Base-by-base conservation (phyloP, 2,797 vertebrate species). In the Gymnodraco acuticeps region DNA sequence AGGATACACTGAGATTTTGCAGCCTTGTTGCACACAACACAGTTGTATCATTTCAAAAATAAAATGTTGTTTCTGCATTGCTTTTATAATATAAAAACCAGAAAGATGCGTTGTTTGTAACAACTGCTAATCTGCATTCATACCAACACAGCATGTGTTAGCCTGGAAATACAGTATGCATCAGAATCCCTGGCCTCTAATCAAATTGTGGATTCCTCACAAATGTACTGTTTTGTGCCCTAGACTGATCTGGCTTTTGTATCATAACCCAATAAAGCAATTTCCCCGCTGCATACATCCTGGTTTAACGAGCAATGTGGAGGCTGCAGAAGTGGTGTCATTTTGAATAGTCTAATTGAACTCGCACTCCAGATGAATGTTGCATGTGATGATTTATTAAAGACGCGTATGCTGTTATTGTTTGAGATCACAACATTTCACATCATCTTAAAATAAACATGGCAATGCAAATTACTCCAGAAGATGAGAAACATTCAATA, bases 401-500 rank as follows among this genome's bases (percentile, higher is more conserved):
- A 66, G 43, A 72, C 31, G 46, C 60, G 23, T 1, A n/a, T 17
- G 41, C 66, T 62, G 38, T 48, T 60, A 14, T 53, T 54, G 50
- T 67, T 33, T 33, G 10, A 65, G 10, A 73, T 56, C 38, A 48
- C 51, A 51, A 47, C 31, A 42, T 54, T 72, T 56, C 45, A 67
- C 56, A 64, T 70, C 7, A 12, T 70, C 50, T 48, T 54, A 31
- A 64, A 64, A 64, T 63, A 78, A 72, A 78, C 68, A 52, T 45
- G 48, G 27, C 53, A 15, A 47, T 2, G 58, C 62, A 64, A 33
- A 73, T 78, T 70, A 61, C 70, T 65, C 60, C 45, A 0, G 68
- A 78, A 64, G 79, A 83, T 69, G 60, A 78, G 75, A 76, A 85
- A 74, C 80, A 67, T 64, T 82, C 82, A 45, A 76, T 58, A 16